Evolutionary conservation across 2,888 invertebrate genomes (phyloP), one percentile per base, ranked within the genome.

Genomic region (Vesta saturnalis): DNA sequence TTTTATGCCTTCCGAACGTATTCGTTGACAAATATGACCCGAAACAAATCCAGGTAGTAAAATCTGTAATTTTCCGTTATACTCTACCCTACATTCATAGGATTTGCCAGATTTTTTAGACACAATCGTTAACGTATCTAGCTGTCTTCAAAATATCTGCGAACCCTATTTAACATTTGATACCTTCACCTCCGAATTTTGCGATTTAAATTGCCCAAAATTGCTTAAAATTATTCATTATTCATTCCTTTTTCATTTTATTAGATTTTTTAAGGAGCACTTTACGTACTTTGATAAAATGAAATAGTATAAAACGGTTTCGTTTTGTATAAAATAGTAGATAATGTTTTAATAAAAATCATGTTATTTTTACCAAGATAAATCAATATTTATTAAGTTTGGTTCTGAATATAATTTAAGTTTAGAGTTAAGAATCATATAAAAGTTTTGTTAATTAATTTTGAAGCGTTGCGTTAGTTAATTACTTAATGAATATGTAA

Each of bases 241-340:
- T 52, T 52, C 52, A 52, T 52, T 52, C 52, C 52, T 52, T 52
- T 43, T 47, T 52, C 52, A 21, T 52, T 52, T 52, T 52, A 52
- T 52, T 52, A 39, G 21, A 52, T 12, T 49, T 52, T 21, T 52
- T 52, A 52, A 52, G 19, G 52, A 12, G 52, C 52, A 2, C 52
- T 52, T 19, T 18, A 39, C 19, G 19, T 52, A 19, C 12, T 52
- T 21, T 18, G 19, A 19, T 52, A 19, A 52, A 19, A 52, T n/a
- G 19, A 18, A 21, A 6, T 19, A 52, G 21, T 39, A 39, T 6
- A 39, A 39, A 39, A n/a, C 8, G 39, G 39, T 1, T n/a, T n/a
- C 12, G 8, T 39, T 39, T 39, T n/a, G n/a, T 39, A 39, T 39
- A 39, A 39, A n/a, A 39, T 39, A 39, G n/a, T n/a, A 39, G n/a